Evolutionary conservation across 2,797 vertebrate genomes (phyloP), one percentile per base, ranked within the genome.

Genomic region (Otus scops): DNA sequence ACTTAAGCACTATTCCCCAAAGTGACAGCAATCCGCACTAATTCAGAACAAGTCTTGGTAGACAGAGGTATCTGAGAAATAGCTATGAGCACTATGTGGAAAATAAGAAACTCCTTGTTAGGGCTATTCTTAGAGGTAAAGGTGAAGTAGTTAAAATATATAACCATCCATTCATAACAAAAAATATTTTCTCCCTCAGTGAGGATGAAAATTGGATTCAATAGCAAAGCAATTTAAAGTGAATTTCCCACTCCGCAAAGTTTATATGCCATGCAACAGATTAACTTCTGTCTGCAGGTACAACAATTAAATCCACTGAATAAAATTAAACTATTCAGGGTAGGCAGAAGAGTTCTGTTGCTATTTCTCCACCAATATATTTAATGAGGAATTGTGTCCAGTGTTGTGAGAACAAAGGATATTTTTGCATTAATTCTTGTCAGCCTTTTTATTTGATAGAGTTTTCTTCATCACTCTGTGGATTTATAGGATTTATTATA

Each of bases 151-250:
- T 88, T 92, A 91, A 95, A 92, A 93, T 83, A 93, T 39, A 79
- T 56, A 82, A 81, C 45, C 51, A 88, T 34, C 34, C 95, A 93
- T 63, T 95, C 82, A 93, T 73, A 83, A 96, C 30, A 91, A 95
- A 91, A 95, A 94, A 70, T 76, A 92, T 94, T 94, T 96, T 96
- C 95, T 88, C 83, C 87, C 94, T 94, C 95, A 96, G 68, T 88
- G 77, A 94, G 92, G 38, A 94, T 75, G 92, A 93, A 97, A 93
- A 97, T 95, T 95, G 79, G 91, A 93, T 96, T 94, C 89, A 93
- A 92, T 41, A 89, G 93, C 81, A 95, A 94, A 81, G 80, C 54
- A 89, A 95, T 96, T 96, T 95, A 64, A 88, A 95, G 80, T 8
- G 7, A 88, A 88, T 96, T 95, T 91, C 83, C 65, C 34, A 81